Evolutionary conservation across 1,140 invertebrate genomes (phyloP), one percentile per base, ranked within the genome.

Genomic region (Phortica variegata): DNA sequence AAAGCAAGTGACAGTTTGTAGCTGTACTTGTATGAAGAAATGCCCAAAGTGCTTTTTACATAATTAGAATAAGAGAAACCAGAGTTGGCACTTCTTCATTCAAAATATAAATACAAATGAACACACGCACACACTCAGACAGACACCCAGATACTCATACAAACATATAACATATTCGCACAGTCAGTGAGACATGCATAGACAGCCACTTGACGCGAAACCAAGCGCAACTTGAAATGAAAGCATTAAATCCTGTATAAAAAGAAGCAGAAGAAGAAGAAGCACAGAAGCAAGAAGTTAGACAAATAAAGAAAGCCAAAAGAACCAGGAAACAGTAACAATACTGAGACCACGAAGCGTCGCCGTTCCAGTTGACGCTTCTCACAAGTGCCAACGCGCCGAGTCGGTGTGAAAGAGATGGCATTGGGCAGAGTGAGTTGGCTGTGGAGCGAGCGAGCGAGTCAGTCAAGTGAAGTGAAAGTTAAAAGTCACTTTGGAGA

Each of bases 321-420:
- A 45, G 39, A 59, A 66, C 63, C 58, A 65, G 63, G 60, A 68
- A 66, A 51, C 57, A 38, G 57, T 13, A 31, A 51, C 49, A 55
- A 53, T 51, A 60, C 55, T 55, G 48, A 6, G 32, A 34, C 32
- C 8, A 34, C 26, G 26, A 29, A 7, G 6, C 48, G 50, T 52
- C 52, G 47, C 43, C 53, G 48, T 55, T 49, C 52, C 53, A 52
- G 13, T 5, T n/a, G n/a, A n/a, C n/a, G n/a, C 33, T n/a, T n/a
- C 12, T 10, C 33, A 34, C 33, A 39, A 43, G 54, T 57, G 49
- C 47, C 60, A 56, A 29, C 49, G 44, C 52, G 52, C 49, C 49
- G 47, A 43, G 43, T 52, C 26, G 6, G n/a, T 7, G n/a, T n/a
- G n/a, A n/a, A n/a, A n/a, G n/a, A n/a, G n/a, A n/a, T n/a, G n/a